Evolutionary conservation across 2,113 vertebrate species (phyloP), one percentile per base, ranked within the genome.

Genomic region (Crotalus helleri): DNA sequence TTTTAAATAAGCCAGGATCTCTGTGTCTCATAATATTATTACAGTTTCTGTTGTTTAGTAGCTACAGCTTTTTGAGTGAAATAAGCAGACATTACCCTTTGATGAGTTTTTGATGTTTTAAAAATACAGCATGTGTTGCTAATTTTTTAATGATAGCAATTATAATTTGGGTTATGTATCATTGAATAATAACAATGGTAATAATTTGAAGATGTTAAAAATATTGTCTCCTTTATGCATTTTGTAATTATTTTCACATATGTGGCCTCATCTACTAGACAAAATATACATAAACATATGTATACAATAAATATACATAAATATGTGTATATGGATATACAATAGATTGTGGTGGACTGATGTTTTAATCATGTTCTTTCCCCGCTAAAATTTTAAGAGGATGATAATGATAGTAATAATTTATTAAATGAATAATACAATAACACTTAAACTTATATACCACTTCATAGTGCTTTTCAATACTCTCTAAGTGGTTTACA

Each of bases 11-110:
- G 58, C 53, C 26, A 85, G 86, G 49, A 94, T 93, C 93, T 57
- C 89, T 93, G 81, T 93, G 89, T 86, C 93, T 96, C 57, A 96
- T 13, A 81, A 44, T 89, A 54, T 69, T 89, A 54, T 69, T 69
- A 13, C 21, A 11, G 11, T 46, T 90, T 93, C 95, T 94, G 91
- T 92, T 93, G 90, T 94, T 96, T 97, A 92, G 95, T 94, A 96
- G 61, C 81, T 74, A 2, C 95, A 81, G 33, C 74, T 93, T 94
- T 88, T 94, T 95, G 74, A 53, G 94, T 61, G 95, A 96, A 96
- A 94, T 96, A 95, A 96, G 92, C 93, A 85, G 93, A 95, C 93
- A 95, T 96, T 95, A 95, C 96, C 59, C 94, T 95, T 91, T 94
- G 90, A 95, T 97, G 94, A 94, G 94, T 21, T 94, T 96, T 95